A percentile compares a stretch with the other conserved stretches of the same genome.
Evolutionary conservation across 2,113 vertebrate genomes (phyloP).

Genomic region (Microcebus ravelobensis): DNA sequence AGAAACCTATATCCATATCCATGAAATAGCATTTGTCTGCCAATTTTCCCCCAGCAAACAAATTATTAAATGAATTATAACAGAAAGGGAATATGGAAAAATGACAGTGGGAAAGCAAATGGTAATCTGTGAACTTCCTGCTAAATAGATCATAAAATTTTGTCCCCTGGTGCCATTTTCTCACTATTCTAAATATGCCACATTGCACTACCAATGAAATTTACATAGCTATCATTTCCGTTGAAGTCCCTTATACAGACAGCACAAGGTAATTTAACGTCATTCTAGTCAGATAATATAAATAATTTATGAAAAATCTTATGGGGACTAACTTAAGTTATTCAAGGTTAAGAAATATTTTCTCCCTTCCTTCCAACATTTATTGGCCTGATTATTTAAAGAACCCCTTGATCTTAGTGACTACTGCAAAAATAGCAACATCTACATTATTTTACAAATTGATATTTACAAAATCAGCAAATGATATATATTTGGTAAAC

Average conservation of each 20-base stretch:
- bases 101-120: background rate
- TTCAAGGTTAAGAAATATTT: slow-evolving; percentile 81
- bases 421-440: slow-evolving; percentile 52
- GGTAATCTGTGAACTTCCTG: slow-evolving; percentile 9
- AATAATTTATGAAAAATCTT: slow-evolving; percentile 82
- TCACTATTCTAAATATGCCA: slow-evolving; percentile 32
- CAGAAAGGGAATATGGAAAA: slow-evolving; percentile 46
- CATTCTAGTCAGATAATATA: slow-evolving; percentile 77
- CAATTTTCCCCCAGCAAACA: slow-evolving; percentile 36
- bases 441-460: background rate
- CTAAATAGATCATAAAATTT: slow-evolving; percentile 21
- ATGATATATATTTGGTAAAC: background rate
- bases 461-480: background rate
- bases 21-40: slow-evolving; percentile 58
- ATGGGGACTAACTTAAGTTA: slow-evolving; percentile 66
- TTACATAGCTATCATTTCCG: slow-evolving; percentile 67
- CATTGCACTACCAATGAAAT: slow-evolving; percentile 61
- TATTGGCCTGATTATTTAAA: slow-evolving; percentile 72
- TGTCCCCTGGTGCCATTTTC: slow-evolving; percentile 13
- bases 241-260: slow-evolving; percentile 67
- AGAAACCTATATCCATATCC: slow-evolving; percentile 56
- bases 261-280: slow-evolving; percentile 72
- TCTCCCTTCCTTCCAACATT: slow-evolving; percentile 47
- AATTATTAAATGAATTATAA: slow-evolving; percentile 69
- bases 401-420: slow-evolving; percentile 62